phyloP scores from a whole-genome alignment of 2,888 invertebrate species.

The Pseudoips prasinana region DNA sequence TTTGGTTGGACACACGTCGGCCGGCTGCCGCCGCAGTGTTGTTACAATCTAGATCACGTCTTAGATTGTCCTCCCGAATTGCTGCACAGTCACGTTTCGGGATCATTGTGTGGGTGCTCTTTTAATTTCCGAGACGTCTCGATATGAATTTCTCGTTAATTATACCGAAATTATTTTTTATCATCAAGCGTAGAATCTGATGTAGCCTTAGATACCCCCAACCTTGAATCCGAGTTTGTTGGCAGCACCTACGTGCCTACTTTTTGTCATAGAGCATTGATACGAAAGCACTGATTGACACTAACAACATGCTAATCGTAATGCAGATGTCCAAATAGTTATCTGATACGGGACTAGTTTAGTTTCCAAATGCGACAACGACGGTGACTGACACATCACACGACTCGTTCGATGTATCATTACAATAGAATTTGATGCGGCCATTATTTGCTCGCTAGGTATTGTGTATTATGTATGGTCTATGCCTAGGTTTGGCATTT shows the following conservation, averaged over 20 bases:
- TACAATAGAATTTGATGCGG: constrained; percentile 55
- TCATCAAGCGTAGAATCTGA: constrained; percentile 19
- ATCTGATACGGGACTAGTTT: constrained; percentile 64
- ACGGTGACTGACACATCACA: constrained; percentile 59
- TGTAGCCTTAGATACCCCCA: constrained; percentile 35
- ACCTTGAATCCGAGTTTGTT: constrained; percentile 50
- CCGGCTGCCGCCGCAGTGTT: constrained; percentile 68
- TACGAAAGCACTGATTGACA: constrained; percentile 65
- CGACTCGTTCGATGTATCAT: constrained; percentile 42
- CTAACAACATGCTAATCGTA: constrained; percentile 59
- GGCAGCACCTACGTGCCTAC: constrained; percentile 45
- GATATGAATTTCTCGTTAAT: constrained; percentile 69
- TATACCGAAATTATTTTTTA: constrained; percentile 60
- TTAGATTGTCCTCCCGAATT: constrained; percentile 69
- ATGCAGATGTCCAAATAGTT: constrained; percentile 65
- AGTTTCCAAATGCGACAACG: constrained; percentile 58
- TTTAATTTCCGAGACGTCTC: constrained; percentile 63
- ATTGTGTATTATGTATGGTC: constrained; percentile 49
- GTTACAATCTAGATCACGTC: constrained; percentile 76
- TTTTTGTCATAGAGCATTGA: constrained; percentile 44
- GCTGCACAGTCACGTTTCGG: constrained; percentile 69
- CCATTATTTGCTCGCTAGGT: constrained; percentile 53
- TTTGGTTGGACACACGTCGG: constrained; percentile 65
- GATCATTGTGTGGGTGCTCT: constrained; percentile 64
- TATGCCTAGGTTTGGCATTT: constrained; percentile 56